Evolutionary conservation across 2,797 vertebrate genomes (phyloP).

Genomic region (Phaenicophaeus curvirostris): DNA sequence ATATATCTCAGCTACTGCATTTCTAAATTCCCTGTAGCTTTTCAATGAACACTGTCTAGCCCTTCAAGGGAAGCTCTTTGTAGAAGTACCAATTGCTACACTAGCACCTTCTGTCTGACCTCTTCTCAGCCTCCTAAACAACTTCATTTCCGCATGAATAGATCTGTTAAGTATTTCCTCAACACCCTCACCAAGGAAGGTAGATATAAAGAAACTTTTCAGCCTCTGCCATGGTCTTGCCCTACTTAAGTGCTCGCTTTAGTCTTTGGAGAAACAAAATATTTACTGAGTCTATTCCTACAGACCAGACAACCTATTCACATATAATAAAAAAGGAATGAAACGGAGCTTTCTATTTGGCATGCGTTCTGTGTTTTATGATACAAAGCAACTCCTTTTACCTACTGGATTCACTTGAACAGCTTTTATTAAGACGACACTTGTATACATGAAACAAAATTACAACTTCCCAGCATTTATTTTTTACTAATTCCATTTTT

Average conservation of each 20-base stretch:
- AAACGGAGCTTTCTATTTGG: background rate
- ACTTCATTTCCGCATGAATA: background rate
- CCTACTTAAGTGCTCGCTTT: background rate
- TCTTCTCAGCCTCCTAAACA: background rate
- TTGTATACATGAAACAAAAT: background rate
- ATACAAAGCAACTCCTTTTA: conserved; percentile 13
- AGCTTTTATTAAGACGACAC: background rate
- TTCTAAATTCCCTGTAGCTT: conserved; percentile 2
- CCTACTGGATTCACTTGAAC: background rate
- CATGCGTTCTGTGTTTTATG: background rate
- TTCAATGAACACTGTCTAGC: background rate
- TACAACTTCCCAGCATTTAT: background rate
- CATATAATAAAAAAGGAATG: background rate
- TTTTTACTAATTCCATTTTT: background rate
- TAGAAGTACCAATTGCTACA: background rate
- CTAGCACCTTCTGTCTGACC: background rate
- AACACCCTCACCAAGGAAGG: background rate
- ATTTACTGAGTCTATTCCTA: background rate
- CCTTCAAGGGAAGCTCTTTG: conserved; percentile 15
- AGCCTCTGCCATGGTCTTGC: background rate
- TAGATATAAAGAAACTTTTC: conserved; percentile 32
- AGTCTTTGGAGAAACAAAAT: conserved; percentile 17
- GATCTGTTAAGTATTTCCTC: conserved; percentile 1
- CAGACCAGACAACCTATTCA: conserved; percentile 20
- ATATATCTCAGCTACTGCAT: background rate